These are phyloP conservation scores for Euzophera pinguis DNA, from an alignment of 2,888 invertebrate species.

Conservation along the genomic window DNA sequence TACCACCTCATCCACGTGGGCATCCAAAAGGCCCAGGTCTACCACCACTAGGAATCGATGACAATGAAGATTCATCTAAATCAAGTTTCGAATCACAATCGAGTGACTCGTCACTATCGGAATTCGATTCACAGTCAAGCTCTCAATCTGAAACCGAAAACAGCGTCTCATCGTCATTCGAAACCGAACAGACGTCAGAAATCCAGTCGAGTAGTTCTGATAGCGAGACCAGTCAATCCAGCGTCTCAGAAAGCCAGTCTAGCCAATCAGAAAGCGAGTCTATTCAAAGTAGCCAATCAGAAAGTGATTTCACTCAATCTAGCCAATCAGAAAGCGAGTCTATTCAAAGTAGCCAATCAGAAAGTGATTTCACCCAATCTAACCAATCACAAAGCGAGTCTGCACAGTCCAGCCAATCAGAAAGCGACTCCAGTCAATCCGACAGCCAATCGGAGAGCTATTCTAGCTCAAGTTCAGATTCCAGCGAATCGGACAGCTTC, in stretches of 20 bases:
- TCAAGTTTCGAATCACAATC: not conserved
- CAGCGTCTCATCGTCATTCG: not conserved
- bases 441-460: not conserved
- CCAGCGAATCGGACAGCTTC: not conserved
- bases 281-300: not conserved
- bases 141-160: not conserved
- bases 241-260: not conserved
- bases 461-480: not conserved
- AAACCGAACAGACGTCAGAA: not conserved
- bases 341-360: not conserved
- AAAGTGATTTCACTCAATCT: not conserved
- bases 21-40: not conserved
- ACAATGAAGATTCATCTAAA: not conserved
- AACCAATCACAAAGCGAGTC: too few relatives aligned
- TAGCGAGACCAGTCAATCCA: not conserved
- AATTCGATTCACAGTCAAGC: not conserved
- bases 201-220: not conserved
- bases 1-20: not conserved
- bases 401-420: not conserved
- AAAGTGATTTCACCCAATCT: not conserved
- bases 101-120: not conserved
- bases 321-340: not conserved
- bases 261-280: not conserved
- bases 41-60: not conserved
- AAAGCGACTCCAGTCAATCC: not conserved